Percentiles rank a stretch among this genome's conserved stretches.
These are phyloP conservation scores for Drosophila bunnanda DNA, from an alignment of 2,888 invertebrate genomes.

Conservation along the genomic window DNA sequence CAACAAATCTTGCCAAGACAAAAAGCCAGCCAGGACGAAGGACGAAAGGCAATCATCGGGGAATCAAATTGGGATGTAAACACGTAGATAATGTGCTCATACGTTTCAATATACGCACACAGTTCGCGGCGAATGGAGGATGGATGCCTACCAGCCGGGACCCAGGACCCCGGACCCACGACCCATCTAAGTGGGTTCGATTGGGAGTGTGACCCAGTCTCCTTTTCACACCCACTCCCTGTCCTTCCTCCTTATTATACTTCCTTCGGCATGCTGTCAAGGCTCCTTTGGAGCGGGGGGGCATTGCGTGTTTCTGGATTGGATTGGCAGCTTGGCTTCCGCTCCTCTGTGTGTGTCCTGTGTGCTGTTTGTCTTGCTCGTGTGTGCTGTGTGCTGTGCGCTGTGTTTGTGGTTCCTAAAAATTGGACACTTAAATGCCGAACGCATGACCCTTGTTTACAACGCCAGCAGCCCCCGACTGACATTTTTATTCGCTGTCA, in stretches of 20 bases:
- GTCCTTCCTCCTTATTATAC: slow-evolving; percentile 59
- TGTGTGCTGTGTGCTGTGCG: slow-evolving; percentile 41
- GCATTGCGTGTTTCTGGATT: slow-evolving; percentile 34
- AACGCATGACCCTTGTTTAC: slow-evolving; percentile 65
- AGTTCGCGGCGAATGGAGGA: slow-evolving; percentile 13
- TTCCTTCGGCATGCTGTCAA: slow-evolving; percentile 68
- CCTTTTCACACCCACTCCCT: not conserved
- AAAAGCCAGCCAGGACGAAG: slow-evolving; percentile 30
- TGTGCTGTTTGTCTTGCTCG: slow-evolving; percentile 53
- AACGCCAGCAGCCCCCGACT: slow-evolving; percentile 58
- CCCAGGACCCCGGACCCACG: not conserved
- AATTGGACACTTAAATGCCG: slow-evolving; percentile 76
- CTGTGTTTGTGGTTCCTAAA: slow-evolving; percentile 70
- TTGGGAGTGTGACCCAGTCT: slow-evolving; percentile 27
- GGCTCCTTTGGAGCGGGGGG: slow-evolving; percentile 34
- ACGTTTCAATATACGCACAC: slow-evolving; percentile 61
- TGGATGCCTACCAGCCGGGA: not conserved
- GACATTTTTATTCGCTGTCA: slow-evolving; percentile 83
- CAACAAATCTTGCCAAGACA: slow-evolving; percentile 73
- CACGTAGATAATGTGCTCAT: slow-evolving; percentile 81
- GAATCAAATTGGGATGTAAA: slow-evolving; percentile 82
- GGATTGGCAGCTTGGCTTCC: slow-evolving; percentile 24
- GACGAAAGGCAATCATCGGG: slow-evolving; percentile 65
- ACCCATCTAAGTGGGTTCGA: slow-evolving; percentile 53
- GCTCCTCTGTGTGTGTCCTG: slow-evolving; percentile 16